Evolutionary conservation across 1,140 invertebrate species (phyloP).

Genomic region (Dryas iulia): DNA sequence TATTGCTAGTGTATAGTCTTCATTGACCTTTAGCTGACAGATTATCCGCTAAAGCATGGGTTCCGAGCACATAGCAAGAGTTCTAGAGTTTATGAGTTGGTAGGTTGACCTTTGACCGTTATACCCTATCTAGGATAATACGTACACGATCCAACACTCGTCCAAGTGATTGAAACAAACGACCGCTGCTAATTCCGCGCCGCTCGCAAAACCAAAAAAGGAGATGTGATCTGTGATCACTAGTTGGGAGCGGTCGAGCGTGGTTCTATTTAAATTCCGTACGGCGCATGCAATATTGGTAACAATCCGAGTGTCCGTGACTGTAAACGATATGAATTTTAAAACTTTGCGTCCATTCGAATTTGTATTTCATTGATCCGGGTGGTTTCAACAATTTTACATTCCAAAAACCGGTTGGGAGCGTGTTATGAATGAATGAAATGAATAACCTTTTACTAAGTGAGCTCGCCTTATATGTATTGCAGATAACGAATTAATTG

Average conservation of each 20-base stretch:
- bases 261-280: conserved; percentile 62
- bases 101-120: no score
- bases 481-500: conserved; percentile 1
- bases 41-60: no score
- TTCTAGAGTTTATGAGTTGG: no score
- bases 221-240: conserved; percentile 38
- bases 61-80: no score
- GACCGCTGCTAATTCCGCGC: conserved; percentile 50
- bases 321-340: conserved; percentile 62
- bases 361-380: conserved; percentile 55
- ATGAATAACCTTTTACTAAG: conserved; percentile 2
- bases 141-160: conserved; percentile 17
- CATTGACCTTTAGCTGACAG: no score
- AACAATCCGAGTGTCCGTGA: conserved; percentile 57
- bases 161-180: conserved; percentile 43
- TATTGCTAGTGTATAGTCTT: conserved; percentile 42
- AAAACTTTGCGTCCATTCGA: conserved; percentile 50
- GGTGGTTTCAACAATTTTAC: conserved; percentile 25
- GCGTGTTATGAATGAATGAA: conserved; percentile 18
- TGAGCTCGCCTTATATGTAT: not conserved
- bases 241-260: conserved; percentile 40
- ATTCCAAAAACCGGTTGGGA: conserved; percentile 7
- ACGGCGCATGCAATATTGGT: conserved; percentile 58
- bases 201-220: conserved; percentile 51
- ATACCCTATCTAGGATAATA: not conserved